These are phyloP conservation scores for Panthera tigris DNA, from an alignment of 2,113 vertebrate species.

Conservation along the genomic window DNA sequence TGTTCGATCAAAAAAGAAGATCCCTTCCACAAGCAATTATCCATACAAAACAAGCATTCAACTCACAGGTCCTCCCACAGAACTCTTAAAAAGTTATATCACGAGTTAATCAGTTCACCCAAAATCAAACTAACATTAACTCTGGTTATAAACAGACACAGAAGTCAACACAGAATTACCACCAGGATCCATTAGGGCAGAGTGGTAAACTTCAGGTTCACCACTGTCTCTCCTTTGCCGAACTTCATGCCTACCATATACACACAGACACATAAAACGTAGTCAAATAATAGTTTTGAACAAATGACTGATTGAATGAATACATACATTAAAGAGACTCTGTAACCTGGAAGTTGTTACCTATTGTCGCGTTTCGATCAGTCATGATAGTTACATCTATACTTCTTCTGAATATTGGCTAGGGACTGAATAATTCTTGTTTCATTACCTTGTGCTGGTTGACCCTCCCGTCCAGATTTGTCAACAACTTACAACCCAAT, in stretches of 20 bases:
- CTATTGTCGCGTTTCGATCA: not conserved
- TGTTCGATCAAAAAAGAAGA: not conserved
- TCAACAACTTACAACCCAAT: not conserved
- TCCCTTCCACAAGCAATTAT: not conserved
- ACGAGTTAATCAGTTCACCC: not conserved
- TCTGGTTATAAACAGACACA: not conserved
- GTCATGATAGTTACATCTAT: fast-evolving
- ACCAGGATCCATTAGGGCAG: not conserved
- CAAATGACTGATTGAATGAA: not conserved
- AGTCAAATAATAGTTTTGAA: not conserved
- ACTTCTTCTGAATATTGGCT: too few relatives aligned
- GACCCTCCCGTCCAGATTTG: not conserved
- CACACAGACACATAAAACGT: not conserved
- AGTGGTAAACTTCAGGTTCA: not conserved
- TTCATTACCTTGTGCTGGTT: not conserved
- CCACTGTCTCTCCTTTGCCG: not conserved
- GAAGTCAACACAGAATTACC: not conserved
- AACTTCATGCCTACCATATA: not conserved
- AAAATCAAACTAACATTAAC: not conserved
- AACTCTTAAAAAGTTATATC: not conserved
- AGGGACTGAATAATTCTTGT: not conserved
- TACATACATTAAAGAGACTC: not conserved
- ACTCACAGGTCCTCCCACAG: not conserved
- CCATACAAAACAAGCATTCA: not conserved
- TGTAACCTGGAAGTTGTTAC: not conserved